Percentiles rank a stretch among this genome's conserved stretches.
Evolutionary conservation across 2,888 invertebrate species (phyloP).

Genomic region (Brenthis daphne): DNA sequence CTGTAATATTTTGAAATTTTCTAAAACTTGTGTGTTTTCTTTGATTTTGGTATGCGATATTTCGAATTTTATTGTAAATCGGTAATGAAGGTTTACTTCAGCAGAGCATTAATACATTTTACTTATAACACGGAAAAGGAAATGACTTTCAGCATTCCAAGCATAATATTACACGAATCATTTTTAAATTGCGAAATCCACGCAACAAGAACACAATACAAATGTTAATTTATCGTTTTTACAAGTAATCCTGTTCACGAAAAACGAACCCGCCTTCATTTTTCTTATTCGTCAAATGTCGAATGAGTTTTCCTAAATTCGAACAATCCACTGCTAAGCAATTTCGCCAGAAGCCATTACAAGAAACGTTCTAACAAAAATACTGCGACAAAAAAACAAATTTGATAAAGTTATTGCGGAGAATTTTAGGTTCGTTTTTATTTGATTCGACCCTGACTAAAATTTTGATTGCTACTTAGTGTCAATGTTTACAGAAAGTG

Average conservation of each 20-base stretch:
- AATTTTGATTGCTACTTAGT: constrained; percentile 18
- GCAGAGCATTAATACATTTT: constrained; percentile 14
- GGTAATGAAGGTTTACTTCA: not conserved
- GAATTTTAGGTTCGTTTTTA: constrained; percentile 12
- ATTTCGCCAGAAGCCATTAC: constrained; percentile 24
- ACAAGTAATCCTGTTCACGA: constrained; percentile 18
- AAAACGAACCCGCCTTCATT: constrained; percentile 18
- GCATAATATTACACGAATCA: constrained; percentile 19
- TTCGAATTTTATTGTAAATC: not conserved
- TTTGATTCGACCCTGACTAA: constrained; percentile 9
- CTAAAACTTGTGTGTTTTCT: too few relatives aligned
- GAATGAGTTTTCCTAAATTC: constrained; percentile 30
- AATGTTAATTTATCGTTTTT: constrained; percentile 15
- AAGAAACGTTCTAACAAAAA: constrained; percentile 22
- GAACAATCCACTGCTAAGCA: constrained; percentile 28
- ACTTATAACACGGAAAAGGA: not conserved
- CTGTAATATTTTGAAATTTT: too few relatives aligned
- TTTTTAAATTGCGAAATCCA: constrained; percentile 19
- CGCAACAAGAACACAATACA: constrained; percentile 13
- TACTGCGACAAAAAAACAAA: constrained; percentile 18
- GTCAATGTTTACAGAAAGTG: not conserved
- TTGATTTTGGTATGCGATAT: not conserved
- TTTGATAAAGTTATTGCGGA: constrained; percentile 20
- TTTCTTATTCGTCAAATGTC: constrained; percentile 28
- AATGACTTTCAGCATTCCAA: constrained; percentile 15